Conservation (phyloP, 2,797 vertebrate genomes). For the Phataginus tetradactyla region DNA sequence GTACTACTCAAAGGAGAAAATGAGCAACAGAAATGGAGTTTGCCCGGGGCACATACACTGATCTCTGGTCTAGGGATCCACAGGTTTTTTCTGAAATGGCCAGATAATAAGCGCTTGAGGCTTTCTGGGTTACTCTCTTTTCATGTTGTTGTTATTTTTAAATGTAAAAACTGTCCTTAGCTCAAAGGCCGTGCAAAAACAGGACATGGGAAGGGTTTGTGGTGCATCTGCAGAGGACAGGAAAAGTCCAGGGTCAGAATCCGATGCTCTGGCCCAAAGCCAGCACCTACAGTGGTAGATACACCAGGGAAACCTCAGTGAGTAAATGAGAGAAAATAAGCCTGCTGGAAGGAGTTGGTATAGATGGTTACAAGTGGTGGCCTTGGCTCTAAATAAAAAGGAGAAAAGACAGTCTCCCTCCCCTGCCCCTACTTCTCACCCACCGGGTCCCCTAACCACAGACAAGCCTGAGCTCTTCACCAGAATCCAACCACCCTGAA, state of each 20-base stretch:
- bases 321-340: neutral
- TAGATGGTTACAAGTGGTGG: neutral
- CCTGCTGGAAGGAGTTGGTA: neutral
- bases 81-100: neutral
- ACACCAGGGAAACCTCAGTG: neutral
- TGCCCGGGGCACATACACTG: neutral
- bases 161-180: neutral
- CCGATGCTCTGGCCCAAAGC: neutral
- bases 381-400: neutral
- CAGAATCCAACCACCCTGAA: neutral
- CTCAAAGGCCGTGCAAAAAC: neutral
- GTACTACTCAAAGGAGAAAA: neutral
- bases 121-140: neutral
- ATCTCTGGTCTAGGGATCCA: no score
- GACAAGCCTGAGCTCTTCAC: neutral
- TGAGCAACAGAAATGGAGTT: neutral
- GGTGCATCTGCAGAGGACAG: neutral
- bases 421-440: neutral
- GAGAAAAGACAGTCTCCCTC: neutral
- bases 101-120: neutral
- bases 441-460: no score
- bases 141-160: neutral
- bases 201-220: neutral
- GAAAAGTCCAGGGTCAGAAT: neutral
- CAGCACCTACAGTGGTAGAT: rapidly evolving